Base-by-base conservation (phyloP, 2,888 invertebrate species). In the Hedychridium roseum region DNA sequence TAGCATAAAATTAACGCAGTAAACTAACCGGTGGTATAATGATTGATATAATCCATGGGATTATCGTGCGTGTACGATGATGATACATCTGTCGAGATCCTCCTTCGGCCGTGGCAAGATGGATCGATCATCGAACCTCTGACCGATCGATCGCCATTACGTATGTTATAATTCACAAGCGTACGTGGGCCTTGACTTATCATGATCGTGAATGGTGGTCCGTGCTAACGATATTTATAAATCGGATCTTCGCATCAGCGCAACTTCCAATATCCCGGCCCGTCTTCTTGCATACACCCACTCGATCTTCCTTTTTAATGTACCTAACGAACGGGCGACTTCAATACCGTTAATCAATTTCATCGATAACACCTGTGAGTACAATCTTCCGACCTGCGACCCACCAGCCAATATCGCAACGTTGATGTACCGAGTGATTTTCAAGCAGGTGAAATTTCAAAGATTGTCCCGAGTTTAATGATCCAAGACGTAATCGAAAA, bases 131-230 rank as follows among this genome's bases (percentile, higher is more conserved):
- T 12, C 28, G 38, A 36, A 30, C 26, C 23, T 17, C 18, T 26
- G 47, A 43, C 26, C 35, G 35, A 39, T 39, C 54, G 59, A 59
- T 53, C 47, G 49, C 46, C 58, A 38, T 55, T 59, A 54, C 40
- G 40, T 47, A 47, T 21, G 44, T 46, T 54, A 31, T 43, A 58
- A 54, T 47, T 54, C 50, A 51, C 53, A 43, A 50, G 45, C 21
- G 14, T 36, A 30, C 12, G 21, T 18, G 39, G 16, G 17, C 31
- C 40, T 40, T 42, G 51, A 49, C 54, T 50, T 50, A 58, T 58
- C 28, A 12, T 7, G 35, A 17, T 45, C 42, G 21, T 50, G 23
- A 50, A 36, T 11, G 38, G 38, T 27, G 16, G 9, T 28, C 14
- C 30, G 11, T 7, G 3, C 37, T 43, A 43, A 43, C 30, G 36